Percentiles rank a stretch among this genome's conserved stretches.
phyloP scores from a whole-genome alignment of 2,113 vertebrate species.

The Labeo catla region DNA sequence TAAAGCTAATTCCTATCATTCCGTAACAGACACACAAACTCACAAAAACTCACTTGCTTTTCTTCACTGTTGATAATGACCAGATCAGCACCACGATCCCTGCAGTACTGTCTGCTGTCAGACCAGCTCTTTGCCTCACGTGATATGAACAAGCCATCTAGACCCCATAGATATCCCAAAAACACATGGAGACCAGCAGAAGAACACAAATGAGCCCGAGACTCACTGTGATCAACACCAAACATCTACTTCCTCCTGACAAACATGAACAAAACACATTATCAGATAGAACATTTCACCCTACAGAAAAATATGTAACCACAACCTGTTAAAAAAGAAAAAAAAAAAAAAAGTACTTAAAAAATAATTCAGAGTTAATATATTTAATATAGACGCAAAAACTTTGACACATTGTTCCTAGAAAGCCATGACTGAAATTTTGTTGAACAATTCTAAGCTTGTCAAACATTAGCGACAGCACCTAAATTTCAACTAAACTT shows the following conservation, averaged over 20 bases:
- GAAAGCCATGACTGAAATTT: too few species aligned
- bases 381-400: too few species aligned
- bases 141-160: neutral
- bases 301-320: too few species aligned
- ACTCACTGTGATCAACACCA: neutral
- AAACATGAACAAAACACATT: neutral
- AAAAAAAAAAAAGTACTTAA: too few species aligned
- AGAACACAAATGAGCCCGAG: neutral
- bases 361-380: too few species aligned
- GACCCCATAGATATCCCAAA: neutral
- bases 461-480: neutral
- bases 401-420: too few species aligned
- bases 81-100: neutral
- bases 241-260: neutral
- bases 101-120: constrained; percentile 2
- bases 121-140: neutral
- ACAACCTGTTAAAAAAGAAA: neutral
- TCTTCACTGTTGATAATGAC: neutral
- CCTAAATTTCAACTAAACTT: neutral
- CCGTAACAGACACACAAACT: too few species aligned
- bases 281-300: too few species aligned
- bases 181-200: neutral
- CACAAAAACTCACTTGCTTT: constrained; percentile 18
- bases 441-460: too few species aligned
- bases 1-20: too few species aligned